Percentiles rank a stretch among this genome's conserved stretches.
phyloP scores from a whole-genome alignment of 2,888 invertebrate species.

The Hypercompe scribonia region DNA sequence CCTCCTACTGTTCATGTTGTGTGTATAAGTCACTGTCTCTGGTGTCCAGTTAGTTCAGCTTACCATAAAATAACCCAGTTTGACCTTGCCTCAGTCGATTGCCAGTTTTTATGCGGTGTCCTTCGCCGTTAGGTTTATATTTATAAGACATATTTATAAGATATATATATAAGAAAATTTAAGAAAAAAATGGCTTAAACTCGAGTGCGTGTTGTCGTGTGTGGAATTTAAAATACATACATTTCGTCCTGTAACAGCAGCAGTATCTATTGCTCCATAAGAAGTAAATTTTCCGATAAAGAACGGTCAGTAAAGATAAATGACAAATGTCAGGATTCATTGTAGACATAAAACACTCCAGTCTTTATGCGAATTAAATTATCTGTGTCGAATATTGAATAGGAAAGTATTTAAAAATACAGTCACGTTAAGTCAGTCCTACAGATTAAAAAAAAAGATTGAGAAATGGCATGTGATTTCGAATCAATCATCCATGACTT shows the following conservation, averaged over 20 bases:
- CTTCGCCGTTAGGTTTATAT: background rate
- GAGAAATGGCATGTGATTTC: too few species aligned
- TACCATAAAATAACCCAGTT: background rate
- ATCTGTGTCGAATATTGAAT: background rate
- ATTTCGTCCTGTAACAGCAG: background rate
- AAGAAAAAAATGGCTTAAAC: background rate
- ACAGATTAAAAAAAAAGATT: too few species aligned
- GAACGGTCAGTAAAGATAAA: too few species aligned
- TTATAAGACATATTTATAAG: too few species aligned
- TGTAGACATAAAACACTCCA: too few species aligned
- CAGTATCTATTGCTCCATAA: background rate
- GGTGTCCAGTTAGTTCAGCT: background rate
- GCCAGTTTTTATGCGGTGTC: background rate
- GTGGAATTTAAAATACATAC: background rate
- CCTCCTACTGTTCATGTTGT: background rate
- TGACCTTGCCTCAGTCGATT: background rate
- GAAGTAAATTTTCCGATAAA: background rate
- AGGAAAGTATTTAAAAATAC: background rate
- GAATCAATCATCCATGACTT: too few species aligned
- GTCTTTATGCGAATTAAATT: background rate
- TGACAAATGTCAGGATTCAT: too few species aligned
- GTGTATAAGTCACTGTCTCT: background rate
- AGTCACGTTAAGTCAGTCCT: background rate
- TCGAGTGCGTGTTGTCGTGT: background rate
- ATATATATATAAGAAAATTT: background rate